Evolutionary conservation across 2,797 vertebrate species (phyloP).

Genomic region (Fratercula arctica): DNA sequence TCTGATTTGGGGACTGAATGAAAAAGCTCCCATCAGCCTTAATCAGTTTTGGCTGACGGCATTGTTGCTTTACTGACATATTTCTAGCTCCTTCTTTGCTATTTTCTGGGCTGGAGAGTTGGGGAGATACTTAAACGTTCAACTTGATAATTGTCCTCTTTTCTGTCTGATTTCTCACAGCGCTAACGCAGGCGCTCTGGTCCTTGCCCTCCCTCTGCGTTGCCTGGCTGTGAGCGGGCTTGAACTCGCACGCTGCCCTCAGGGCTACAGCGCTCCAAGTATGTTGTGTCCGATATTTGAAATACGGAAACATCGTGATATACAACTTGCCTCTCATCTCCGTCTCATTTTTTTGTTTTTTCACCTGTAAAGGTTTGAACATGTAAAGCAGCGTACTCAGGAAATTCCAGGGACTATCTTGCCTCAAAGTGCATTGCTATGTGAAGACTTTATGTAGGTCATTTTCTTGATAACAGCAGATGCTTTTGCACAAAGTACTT

Average conservation of each 20-base stretch:
- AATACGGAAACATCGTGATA: background rate
- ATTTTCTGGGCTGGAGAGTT: background rate
- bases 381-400: background rate
- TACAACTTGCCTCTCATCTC: background rate
- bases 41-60: background rate
- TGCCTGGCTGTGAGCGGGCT: background rate
- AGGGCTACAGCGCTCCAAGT: background rate
- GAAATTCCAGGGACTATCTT: background rate
- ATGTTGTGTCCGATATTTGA: background rate
- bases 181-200: fast-evolving
- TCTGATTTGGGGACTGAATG: background rate
- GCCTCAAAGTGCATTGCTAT: background rate
- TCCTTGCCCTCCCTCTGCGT: background rate
- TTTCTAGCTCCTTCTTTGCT: background rate
- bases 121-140: background rate
- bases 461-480: background rate
- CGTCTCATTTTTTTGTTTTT: background rate
- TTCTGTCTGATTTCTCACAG: background rate
- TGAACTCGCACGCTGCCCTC: background rate
- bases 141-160: background rate
- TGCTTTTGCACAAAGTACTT: background rate
- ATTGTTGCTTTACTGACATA: background rate
- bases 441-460: background rate
- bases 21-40: background rate
- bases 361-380: background rate